Percentiles rank a stretch among this genome's conserved stretches.
These are phyloP conservation scores for Drosophila antonietae DNA, from an alignment of 2,888 invertebrate genomes.

Conservation along the genomic window DNA sequence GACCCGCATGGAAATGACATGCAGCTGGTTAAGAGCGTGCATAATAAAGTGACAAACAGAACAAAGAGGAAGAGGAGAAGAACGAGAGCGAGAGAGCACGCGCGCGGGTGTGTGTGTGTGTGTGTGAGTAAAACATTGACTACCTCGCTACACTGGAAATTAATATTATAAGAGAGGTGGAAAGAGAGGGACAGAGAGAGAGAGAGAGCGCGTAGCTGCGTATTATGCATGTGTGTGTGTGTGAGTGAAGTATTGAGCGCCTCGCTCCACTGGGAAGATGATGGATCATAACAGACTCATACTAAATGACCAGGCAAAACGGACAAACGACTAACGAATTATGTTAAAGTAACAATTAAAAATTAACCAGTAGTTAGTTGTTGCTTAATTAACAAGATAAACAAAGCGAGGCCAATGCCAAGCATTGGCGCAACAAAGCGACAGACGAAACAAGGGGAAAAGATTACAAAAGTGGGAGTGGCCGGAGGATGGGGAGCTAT, in stretches of 20 bases:
- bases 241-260: constrained; percentile 1
- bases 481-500: background rate
- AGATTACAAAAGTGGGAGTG: background rate
- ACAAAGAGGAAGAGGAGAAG: constrained; percentile 15
- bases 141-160: background rate
- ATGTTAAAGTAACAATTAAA: constrained; percentile 69
- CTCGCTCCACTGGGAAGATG: constrained; percentile 13
- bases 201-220: background rate
- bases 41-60: constrained; percentile 62
- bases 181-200: constrained; percentile 10
- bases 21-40: constrained; percentile 61
- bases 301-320: constrained; percentile 42
- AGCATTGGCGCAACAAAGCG: background rate
- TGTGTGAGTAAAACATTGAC: background rate
- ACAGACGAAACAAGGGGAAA: constrained; percentile 1
- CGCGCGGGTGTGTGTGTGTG: background rate
- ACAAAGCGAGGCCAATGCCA: constrained; percentile 43
- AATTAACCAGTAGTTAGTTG: constrained; percentile 69
- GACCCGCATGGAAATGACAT: constrained; percentile 61
- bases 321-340: constrained; percentile 43
- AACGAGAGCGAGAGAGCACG: background rate
- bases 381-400: constrained; percentile 71
- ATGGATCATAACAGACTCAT: constrained; percentile 23
- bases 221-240: background rate
- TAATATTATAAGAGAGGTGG: background rate